Evolutionary conservation across 2,113 vertebrate genomes (phyloP).

Genomic region (Herpetotheres cachinnans): DNA sequence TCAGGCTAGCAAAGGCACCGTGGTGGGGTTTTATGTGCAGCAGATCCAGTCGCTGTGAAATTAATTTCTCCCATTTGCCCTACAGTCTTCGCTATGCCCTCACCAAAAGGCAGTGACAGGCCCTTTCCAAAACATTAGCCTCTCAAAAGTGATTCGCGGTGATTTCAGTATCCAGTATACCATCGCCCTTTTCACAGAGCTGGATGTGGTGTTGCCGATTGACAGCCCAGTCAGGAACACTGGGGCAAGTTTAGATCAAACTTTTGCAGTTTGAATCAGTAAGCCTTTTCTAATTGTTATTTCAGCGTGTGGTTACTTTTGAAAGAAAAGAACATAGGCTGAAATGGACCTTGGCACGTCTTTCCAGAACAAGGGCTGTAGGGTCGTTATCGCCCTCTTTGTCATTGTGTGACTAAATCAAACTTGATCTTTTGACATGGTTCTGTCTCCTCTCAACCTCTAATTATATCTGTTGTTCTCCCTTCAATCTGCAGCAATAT

Average conservation of each 20-base stretch:
- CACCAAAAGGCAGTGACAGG: neutral
- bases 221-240: neutral
- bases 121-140: neutral
- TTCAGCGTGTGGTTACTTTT: neutral
- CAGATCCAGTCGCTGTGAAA: neutral
- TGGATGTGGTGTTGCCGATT: neutral
- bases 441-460: conserved; percentile 23
- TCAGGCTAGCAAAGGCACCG: neutral
- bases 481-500: conserved; percentile 42
- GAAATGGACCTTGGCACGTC: neutral
- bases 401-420: neutral
- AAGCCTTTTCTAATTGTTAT: neutral
- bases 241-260: neutral
- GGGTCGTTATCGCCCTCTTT: neutral
- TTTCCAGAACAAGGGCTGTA: neutral
- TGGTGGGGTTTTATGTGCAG: neutral
- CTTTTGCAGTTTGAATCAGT: neutral
- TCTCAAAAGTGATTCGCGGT: neutral
- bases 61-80: neutral
- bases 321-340: neutral
- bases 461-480: conserved; percentile 28
- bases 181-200: neutral
- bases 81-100: neutral
- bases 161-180: neutral
- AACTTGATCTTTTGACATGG: conserved; percentile 29